phyloP scores from a whole-genome alignment of 2,113 vertebrate species.

The Myanophis thanlyinensis region DNA sequence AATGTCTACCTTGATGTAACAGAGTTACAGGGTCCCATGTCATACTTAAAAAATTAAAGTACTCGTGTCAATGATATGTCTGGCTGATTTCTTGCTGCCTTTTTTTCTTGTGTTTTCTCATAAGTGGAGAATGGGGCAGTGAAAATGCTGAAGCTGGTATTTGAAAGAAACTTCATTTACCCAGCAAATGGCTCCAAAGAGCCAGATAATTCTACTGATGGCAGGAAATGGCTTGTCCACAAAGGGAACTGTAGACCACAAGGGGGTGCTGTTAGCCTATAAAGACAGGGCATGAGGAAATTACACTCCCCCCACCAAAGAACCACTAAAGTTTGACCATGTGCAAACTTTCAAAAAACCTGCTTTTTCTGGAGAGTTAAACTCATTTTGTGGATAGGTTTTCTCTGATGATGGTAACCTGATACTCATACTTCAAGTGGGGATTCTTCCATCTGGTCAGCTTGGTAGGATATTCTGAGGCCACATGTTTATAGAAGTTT shows the following conservation, averaged over 20 bases:
- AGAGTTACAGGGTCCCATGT: not conserved
- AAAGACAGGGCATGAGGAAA: not conserved
- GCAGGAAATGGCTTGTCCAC: not conserved
- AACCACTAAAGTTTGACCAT: not conserved
- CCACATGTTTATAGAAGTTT: not conserved
- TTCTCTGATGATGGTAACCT: not conserved
- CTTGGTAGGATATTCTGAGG: not conserved
- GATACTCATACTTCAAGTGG: not conserved
- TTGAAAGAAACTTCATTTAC: not conserved
- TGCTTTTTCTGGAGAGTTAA: not conserved
- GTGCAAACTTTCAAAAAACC: not conserved
- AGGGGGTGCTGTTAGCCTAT: constrained; percentile 55
- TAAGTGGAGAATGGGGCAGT: not conserved
- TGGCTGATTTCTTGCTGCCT: not conserved
- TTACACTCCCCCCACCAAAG: not conserved
- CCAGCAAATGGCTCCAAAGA: not conserved
- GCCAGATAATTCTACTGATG: not conserved
- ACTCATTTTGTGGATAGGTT: no score
- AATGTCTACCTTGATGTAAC: not conserved
- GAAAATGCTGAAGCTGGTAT: not conserved
- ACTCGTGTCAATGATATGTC: not conserved
- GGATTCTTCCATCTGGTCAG: not conserved
- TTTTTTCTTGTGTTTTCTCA: not conserved
- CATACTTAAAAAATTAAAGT: not conserved
- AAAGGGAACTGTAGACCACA: constrained; percentile 8